Evolutionary conservation across 2,797 vertebrate species (phyloP).

Genomic region (Trichosurus vulpecula): DNA sequence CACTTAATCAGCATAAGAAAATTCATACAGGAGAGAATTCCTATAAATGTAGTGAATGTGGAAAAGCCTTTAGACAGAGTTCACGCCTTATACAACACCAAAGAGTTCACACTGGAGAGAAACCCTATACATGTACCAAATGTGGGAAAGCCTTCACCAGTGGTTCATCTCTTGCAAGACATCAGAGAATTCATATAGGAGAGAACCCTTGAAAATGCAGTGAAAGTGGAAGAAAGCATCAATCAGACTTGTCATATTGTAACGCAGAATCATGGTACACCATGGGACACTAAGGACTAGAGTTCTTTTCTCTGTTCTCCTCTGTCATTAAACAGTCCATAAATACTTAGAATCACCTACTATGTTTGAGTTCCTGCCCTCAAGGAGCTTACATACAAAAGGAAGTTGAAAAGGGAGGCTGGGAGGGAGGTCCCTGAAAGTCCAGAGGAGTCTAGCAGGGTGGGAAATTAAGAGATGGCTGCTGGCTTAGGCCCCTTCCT

Average conservation of each 20-base stretch:
- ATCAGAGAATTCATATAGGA: neutral
- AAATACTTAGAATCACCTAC: neutral
- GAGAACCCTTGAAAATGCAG: neutral
- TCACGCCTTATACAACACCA: slow-evolving; percentile 52
- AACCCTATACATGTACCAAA: neutral
- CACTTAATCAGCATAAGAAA: slow-evolving; percentile 34
- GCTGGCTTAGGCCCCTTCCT: neutral
- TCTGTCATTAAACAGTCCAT: neutral
- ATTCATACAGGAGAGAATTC: slow-evolving; percentile 54
- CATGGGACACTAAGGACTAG: neutral
- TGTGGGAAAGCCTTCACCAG: slow-evolving; percentile 10
- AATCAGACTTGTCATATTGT: neutral
- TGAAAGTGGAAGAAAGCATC: neutral
- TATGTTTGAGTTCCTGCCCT: neutral
- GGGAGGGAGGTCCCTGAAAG: neutral
- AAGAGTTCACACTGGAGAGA: slow-evolving; percentile 44
- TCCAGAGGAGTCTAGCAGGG: neutral
- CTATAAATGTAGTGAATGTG: slow-evolving; percentile 33
- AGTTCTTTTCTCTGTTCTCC: neutral
- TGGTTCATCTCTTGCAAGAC: neutral
- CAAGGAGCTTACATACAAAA: neutral
- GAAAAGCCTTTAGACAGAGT: slow-evolving; percentile 36
- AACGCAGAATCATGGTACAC: neutral
- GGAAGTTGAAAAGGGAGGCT: neutral
- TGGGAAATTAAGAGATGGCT: neutral